Evolutionary conservation across 2,113 vertebrate species (phyloP), one percentile per base, ranked within the genome.

Genomic region (Euleptes europaea): DNA sequence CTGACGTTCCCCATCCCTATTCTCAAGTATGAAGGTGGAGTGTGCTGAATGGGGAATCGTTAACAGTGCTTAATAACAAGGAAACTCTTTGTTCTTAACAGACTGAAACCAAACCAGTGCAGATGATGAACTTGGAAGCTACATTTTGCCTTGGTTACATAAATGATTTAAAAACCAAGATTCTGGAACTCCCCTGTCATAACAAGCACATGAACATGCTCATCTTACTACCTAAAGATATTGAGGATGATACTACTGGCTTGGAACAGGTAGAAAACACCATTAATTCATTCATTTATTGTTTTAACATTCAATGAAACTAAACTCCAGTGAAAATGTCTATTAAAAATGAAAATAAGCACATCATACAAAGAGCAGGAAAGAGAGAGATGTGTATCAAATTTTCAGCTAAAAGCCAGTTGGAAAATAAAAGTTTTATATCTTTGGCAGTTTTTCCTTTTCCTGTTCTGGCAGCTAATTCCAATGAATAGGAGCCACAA

Each of bases 161-260:
- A 1, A 96, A 97, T 38, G 96, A 97, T 4, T 72, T 95, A 72
- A 94, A 92, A 49, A 92, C 96, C 86, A 94, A 97, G 93, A 88
- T 99, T 93, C 96, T 99, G 11, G 99, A 98, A 93, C 92, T 99
- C 66, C 98, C 98, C 0, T 99, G 98, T 87, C 94, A 95, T 74
- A 97, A 97, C 66, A 97, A 98, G 54, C 97, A 98, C 40, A 96
- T 99, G 67, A 99, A 98, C 91, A 98, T 99, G 98, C 93, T 99
- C 76, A 97, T 99, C 93, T 92, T 99, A 83, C 95, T 99, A 0
- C 99, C 99, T 57, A 95, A 87, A 80, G 92, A 96, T 0, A 95
- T 97, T 1, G 96, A 97, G 65, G 98, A 98, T 2, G 89, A 94
- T 40, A 95, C 95, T 10, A 97, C 97, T 0, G 98, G 98, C 74